Percentiles rank a stretch among this genome's conserved stretches.
These are phyloP conservation scores for Tetrax tetrax DNA, from an alignment of 2,113 vertebrate genomes.

Conservation along the genomic window DNA sequence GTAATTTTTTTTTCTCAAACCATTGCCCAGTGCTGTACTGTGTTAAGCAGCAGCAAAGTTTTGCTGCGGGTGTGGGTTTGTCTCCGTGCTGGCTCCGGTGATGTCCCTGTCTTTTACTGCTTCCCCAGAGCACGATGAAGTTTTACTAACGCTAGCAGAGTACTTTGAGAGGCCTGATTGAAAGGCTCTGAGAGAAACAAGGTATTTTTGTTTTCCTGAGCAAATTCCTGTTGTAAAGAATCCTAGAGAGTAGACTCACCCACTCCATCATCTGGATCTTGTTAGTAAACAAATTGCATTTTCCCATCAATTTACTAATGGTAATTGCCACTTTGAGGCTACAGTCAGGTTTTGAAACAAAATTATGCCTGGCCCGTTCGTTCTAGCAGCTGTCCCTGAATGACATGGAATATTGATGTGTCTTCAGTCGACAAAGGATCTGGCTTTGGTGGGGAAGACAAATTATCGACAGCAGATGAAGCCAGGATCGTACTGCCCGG, in stretches of 20 bases:
- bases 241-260: background rate
- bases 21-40: background rate
- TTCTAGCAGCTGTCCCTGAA: constrained; percentile 45
- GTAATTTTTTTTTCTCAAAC: background rate
- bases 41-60: background rate
- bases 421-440: background rate
- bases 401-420: constrained; percentile 14
- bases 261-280: constrained; percentile 30
- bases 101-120: background rate
- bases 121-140: background rate
- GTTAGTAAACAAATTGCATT: constrained; percentile 56
- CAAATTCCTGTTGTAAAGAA: background rate
- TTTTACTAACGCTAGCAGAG: background rate
- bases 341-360: constrained; percentile 36
- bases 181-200: background rate
- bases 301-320: constrained; percentile 56
- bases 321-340: constrained; percentile 46
- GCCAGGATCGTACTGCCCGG: background rate
- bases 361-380: constrained; percentile 2
- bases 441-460: background rate
- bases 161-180: background rate
- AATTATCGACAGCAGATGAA: background rate
- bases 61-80: background rate
- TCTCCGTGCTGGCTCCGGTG: background rate
- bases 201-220: background rate